Base-by-base conservation (phyloP, 1,140 invertebrate genomes). In the Gonioctena quinquepunctata region DNA sequence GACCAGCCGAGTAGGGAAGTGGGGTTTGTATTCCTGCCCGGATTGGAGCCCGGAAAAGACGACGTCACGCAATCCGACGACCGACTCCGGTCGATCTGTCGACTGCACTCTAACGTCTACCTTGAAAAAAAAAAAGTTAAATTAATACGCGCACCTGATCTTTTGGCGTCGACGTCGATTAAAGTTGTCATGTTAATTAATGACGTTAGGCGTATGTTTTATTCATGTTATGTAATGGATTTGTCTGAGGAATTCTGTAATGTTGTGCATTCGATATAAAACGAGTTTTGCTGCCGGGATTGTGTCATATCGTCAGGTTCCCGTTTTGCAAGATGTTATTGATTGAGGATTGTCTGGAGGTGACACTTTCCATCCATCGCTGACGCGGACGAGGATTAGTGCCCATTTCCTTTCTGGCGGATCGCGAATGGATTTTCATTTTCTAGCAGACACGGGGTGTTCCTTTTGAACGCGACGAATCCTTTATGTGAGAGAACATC, bases 1-100 rank as follows among this genome's bases (percentile, higher is more conserved):
- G 56, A 59, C 56, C 56, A 25, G 56, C n/a, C 56, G 26, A 25
- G 56, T 59, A 59, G 23, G 56, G 56, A 59, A 59, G 56, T 59
- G 56, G 56, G 56, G 56, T 59, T 25, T 0, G 11, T 59, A 25
- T 25, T 22, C 25, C 23, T 22, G 13, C 25, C 56, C 56, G 56
- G 56, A 59, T 59, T 59, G 56, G 56, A 59, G 56, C 56, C 56
- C 56, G 56, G 56, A 59, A 59, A 22, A 59, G 25, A 25, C 5
- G 21, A 23, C 52, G 52, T 23, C 18, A 56, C 52, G 52, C 52
- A 23, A n/a, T 11, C 18, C 11, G 5, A 21, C 21, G n/a, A 25
- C 23, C 23, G 21, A 25, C 56, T 59, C 23, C 22, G 56, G 56
- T 59, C 56, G 56, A 59, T 59, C 23, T 25, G 11, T 13, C 22